phyloP scores from a whole-genome alignment of 2,113 vertebrate genomes.

The Riparia riparia region DNA sequence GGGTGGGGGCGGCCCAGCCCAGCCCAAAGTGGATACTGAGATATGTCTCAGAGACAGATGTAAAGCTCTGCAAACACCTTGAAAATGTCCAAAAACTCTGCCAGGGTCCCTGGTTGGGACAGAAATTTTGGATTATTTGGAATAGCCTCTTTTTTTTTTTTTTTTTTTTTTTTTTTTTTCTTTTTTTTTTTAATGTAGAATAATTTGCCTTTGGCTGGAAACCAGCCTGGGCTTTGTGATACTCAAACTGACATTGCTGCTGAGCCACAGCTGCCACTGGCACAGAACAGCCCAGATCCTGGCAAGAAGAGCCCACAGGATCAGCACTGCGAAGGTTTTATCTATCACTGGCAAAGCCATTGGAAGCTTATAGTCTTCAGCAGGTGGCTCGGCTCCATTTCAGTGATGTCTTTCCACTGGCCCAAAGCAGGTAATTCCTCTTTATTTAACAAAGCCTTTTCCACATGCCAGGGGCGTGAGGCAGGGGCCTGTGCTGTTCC shows the following conservation, averaged over 20 bases:
- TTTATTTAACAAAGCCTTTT: neutral
- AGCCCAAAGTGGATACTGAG: neutral
- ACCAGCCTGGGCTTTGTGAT: neutral
- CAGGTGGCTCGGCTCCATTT: neutral
- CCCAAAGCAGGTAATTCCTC: neutral
- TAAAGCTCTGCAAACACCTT: neutral
- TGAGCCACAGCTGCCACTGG: neutral
- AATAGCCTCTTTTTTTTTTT: neutral
- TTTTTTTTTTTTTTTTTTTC: neutral
- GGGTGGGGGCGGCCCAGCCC: neutral
- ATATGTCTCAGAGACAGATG: neutral
- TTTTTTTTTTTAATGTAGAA: neutral
- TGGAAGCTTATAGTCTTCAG: neutral
- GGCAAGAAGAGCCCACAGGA: neutral
- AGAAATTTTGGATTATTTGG: neutral
- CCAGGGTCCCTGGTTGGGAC: neutral
- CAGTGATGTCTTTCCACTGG: neutral
- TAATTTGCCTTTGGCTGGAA: neutral
- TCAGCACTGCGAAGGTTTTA: neutral
- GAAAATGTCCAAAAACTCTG: neutral
- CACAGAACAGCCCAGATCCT: neutral
- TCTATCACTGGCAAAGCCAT: neutral
- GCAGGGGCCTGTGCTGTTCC: neutral
- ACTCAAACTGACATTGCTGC: neutral
- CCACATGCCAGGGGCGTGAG: accelerated